Conservation (phyloP, 2,113 vertebrate genomes). For the Melanostigma gelatinosum region DNA sequence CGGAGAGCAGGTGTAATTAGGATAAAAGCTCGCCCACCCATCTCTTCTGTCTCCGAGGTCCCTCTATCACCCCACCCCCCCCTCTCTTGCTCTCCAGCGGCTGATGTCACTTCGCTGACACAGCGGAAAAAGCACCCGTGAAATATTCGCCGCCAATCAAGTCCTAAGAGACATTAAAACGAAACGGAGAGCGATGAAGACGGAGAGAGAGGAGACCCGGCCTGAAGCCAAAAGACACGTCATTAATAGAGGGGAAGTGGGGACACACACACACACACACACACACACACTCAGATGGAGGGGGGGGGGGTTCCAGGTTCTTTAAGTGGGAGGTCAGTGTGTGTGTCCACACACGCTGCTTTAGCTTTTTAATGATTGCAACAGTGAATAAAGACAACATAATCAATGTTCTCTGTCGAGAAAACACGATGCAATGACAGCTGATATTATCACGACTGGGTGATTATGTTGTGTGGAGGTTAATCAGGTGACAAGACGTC, state of each 20-base stretch:
- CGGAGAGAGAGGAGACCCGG: conserved; percentile 25
- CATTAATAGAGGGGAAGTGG: conserved; percentile 30
- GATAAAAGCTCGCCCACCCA: conserved; percentile 71
- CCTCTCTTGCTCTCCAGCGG: conserved; percentile 51
- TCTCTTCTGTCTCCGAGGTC: conserved; percentile 37
- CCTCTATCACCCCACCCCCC: conserved; percentile 31
- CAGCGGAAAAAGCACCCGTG: conserved; percentile 68
- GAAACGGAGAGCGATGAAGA: conserved; percentile 40
- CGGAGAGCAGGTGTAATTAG: conserved; percentile 67
- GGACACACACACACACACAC: conserved; percentile 25
- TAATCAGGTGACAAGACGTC: too few species aligned
- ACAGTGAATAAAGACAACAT: too few species aligned
- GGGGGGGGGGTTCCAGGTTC: conserved; percentile 17
- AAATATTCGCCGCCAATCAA: conserved; percentile 54
- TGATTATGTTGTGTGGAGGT: too few species aligned
- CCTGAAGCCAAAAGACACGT: conserved; percentile 67
- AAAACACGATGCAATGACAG: too few species aligned
- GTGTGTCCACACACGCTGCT: background rate
- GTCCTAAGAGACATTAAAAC: conserved; percentile 54
- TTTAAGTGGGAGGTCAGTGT: conserved; percentile 52
- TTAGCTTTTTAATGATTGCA: too few species aligned
- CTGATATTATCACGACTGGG: too few species aligned
- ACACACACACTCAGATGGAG: background rate
- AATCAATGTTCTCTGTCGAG: too few species aligned
- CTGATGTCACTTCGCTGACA: conserved; percentile 83